Evolutionary conservation across 2,888 invertebrate genomes (phyloP), one percentile per base, ranked within the genome.

Genomic region (Lottia gigantea): DNA sequence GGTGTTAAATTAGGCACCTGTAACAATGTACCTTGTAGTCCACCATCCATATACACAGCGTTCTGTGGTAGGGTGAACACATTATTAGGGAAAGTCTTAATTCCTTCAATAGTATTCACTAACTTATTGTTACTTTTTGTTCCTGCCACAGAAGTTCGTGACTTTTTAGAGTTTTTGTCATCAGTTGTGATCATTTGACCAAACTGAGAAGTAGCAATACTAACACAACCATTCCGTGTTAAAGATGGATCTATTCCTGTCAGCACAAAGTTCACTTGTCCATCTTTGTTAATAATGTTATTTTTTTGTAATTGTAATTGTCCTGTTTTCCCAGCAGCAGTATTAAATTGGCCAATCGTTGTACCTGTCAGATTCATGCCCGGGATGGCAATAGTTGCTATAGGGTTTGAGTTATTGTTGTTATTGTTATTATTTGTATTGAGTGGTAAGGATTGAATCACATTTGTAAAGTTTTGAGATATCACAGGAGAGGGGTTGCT

Each of bases 141-240:
- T 73, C 77, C 63, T 72, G 74, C 49, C 70, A 74, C 47, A 70
- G 72, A 67, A 66, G 70, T 62, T 66, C 75, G 71, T 71, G 71
- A 71, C 73, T 76, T 64, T 55, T 70, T 69, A 19, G 66, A 26
- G 73, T 71, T 75, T 64, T 75, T 71, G 31, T 75, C 72, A 23
- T 71, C 72, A 11, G 68, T 65, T 15, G 70, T 65, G 63, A 71
- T 68, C 14, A 81, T 46, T 46, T 81, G 80, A 47, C 77, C 75
- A 16, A 81, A 66, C 69, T 81, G 83, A 23, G 83, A 76, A 63
- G 75, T 78, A 11, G 82, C 77, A 26, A 84, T 80, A 72, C 83
- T 83, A 19, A 85, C 76, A 73, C 79, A 81, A 19, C 85, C 85
- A 68, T 85, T 85, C 61, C 83, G 75, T 19, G 81, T 77, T 65